Evolutionary conservation across 2,797 vertebrate genomes (phyloP).

Genomic region (Scarus forsteni): DNA sequence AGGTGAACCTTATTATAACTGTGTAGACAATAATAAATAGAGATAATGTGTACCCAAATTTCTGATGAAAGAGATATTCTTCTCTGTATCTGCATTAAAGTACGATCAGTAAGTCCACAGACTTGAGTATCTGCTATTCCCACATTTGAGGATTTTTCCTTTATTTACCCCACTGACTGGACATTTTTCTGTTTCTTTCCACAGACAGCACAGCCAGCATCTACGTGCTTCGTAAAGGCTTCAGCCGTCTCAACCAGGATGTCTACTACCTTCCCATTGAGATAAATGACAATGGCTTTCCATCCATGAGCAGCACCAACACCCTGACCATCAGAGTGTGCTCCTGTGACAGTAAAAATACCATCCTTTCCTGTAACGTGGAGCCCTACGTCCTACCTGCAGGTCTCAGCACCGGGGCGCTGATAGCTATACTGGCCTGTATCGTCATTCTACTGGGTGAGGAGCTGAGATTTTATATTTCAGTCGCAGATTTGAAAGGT

Average conservation of each 20-base stretch:
- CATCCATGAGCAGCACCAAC: slow-evolving; percentile 93
- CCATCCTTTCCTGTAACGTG: slow-evolving; percentile 91
- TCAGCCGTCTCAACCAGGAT: slow-evolving; percentile 92
- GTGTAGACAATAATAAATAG: not conserved
- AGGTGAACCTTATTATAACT: not conserved
- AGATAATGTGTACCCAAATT: not conserved
- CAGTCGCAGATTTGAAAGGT: not conserved
- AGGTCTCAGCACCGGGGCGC: slow-evolving; percentile 94
- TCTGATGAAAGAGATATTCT: not conserved
- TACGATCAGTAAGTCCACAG: not conserved
- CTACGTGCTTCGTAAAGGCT: slow-evolving; percentile 90
- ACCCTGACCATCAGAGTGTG: slow-evolving; percentile 94
- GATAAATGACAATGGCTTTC: slow-evolving; percentile 93
- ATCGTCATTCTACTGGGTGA: slow-evolving; percentile 96
- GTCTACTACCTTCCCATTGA: slow-evolving; percentile 92
- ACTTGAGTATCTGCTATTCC: not conserved
- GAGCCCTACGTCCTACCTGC: slow-evolving; percentile 92
- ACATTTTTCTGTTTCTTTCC: not conserved
- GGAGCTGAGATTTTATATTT: not conserved
- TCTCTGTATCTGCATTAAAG: too few species aligned
- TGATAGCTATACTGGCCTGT: slow-evolving; percentile 96
- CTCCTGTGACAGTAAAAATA: slow-evolving; percentile 90
- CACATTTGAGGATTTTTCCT: not conserved
- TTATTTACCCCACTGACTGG: not conserved
- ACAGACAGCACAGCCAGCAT: slow-evolving; percentile 94